phyloP scores from a whole-genome alignment of 2,888 invertebrate genomes.

The Buathra laborator region DNA sequence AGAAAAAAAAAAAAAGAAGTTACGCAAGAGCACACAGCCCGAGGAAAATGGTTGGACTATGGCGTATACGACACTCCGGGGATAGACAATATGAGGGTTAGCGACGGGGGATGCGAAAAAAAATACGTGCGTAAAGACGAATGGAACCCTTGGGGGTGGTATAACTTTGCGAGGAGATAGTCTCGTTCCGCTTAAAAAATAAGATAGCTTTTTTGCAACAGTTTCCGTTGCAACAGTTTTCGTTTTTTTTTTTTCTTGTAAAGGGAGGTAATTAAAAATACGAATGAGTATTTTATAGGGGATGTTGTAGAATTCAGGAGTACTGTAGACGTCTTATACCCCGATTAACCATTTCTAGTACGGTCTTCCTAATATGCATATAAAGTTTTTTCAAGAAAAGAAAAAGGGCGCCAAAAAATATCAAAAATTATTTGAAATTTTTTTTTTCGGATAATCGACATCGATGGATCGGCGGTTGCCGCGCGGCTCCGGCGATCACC shows the following conservation, averaged over 20 bases:
- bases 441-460: no score
- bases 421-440: no score
- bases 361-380: no score
- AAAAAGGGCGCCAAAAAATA: no score
- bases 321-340: background rate
- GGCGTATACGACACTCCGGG: conserved; percentile 68
- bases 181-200: conserved; percentile 37
- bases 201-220: background rate
- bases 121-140: conserved; percentile 72
- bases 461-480: no score
- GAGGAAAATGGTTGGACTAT: conserved; percentile 54
- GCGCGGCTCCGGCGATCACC: no score
- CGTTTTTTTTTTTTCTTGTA: background rate
- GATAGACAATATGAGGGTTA: conserved; percentile 39
- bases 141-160: conserved; percentile 80
- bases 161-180: conserved; percentile 66
- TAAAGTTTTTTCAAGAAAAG: background rate
- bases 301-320: background rate
- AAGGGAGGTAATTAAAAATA: conserved; percentile 34
- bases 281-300: background rate
- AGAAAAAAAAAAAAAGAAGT: conserved; percentile 46
- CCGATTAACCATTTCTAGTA: no score
- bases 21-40: conserved; percentile 11
- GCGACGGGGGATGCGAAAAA: conserved; percentile 51
- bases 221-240: conserved; percentile 5